Percentiles rank a stretch among this genome's conserved stretches.
Conservation (phyloP, 2,113 vertebrate genomes). For the Heliornis fulica region DNA sequence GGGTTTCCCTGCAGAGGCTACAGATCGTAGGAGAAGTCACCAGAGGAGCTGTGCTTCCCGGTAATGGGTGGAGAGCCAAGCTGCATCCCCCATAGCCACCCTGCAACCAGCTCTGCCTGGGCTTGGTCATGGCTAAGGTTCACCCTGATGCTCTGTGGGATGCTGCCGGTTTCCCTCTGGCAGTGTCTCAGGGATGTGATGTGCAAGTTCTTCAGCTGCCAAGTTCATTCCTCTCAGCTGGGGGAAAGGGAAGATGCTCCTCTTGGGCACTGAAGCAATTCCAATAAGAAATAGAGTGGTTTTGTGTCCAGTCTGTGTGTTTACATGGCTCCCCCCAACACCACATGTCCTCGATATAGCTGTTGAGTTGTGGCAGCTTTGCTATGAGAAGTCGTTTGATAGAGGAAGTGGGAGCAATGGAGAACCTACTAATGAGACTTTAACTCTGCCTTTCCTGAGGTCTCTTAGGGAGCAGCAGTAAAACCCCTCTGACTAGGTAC, state of each 20-base stretch:
- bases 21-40: not conserved
- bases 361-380: not conserved
- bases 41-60: fast-evolving
- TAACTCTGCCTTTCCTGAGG: not conserved
- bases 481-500: not conserved
- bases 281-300: not conserved
- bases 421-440: not conserved
- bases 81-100: fast-evolving
- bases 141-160: fast-evolving
- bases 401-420: not conserved
- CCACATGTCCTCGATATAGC: not conserved
- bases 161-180: not conserved
- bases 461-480: not conserved
- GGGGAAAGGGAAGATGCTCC: not conserved
- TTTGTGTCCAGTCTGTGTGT: not conserved
- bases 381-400: not conserved
- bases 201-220: not conserved
- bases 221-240: not conserved
- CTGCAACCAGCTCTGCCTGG: not conserved
- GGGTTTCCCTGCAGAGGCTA: not conserved
- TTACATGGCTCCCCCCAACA: not conserved
- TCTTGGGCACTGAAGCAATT: not conserved
- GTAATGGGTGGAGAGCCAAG: not conserved
- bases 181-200: not conserved
- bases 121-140: not conserved